Evolutionary conservation across 1,140 invertebrate species (phyloP), one percentile per base, ranked within the genome.

Genomic region (Probaryconus sp.): DNA sequence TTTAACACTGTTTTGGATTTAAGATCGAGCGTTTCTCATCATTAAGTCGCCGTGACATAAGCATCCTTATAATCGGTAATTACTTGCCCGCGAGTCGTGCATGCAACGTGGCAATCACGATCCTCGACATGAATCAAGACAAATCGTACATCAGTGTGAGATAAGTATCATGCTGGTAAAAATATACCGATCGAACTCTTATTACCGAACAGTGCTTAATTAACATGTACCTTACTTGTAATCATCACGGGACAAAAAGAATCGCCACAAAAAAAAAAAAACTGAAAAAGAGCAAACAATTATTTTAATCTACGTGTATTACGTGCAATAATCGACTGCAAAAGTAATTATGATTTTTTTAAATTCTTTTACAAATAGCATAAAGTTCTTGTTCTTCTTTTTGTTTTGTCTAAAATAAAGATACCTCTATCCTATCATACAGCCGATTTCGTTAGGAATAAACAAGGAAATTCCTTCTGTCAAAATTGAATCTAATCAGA

Each of bases 21-120:
- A 64, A 45, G 28, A 45, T 64, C 21, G 35, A 9, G 30, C 55
- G 28, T 60, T 69, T 26, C 33, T 61, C 31, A 61, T 42, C 48
- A 13, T 60, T 61, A 47, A 37, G 35, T 42, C 40, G 35, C 47
- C 55, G 26, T 55, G 61, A 73, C 70, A 73, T 24, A 55, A 61
- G 53, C 61, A 73, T 73, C 61, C 70, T 55, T 61, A 67, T 67
- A 73, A 73, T 73, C 70, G 61, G 61, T 67, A 67, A 72, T 72
- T 73, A 73, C 55, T 67, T 61, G 43, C 53, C 61, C 61, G 53
- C 45, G 38, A 67, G 61, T 55, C 40, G 17, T 73, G 60, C 61
- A 61, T 38, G 40, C 60, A 73, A 73, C 61, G 55, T 67, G 40
- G 53, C 70, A 73, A 73, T 73, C 70, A 73, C 48, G 53, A 65